These are phyloP conservation scores for Corythoichthys intestinalis DNA, from an alignment of 2,113 vertebrate genomes.

Conservation along the genomic window DNA sequence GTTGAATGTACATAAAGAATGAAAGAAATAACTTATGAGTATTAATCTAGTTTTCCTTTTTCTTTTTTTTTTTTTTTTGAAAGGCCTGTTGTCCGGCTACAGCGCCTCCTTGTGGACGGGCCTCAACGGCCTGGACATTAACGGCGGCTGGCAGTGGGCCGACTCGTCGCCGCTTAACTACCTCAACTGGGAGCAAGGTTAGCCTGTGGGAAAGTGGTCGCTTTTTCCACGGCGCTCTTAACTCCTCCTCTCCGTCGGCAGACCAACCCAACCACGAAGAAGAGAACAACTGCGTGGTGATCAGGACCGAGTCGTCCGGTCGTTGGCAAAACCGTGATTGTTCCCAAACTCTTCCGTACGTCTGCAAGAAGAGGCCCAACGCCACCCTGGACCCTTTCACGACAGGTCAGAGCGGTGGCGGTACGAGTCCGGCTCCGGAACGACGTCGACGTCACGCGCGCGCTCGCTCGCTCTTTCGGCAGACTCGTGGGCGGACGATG, in stretches of 20 bases:
- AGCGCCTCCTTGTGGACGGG: conserved; percentile 93
- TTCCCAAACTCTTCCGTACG: conserved; percentile 84
- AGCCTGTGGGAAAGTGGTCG: conserved; percentile 39
- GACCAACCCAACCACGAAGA: conserved; percentile 87
- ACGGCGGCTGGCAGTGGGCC: conserved; percentile 95
- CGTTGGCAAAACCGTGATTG: conserved; percentile 94
- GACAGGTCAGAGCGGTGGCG: conserved; percentile 60
- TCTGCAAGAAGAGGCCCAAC: conserved; percentile 93
- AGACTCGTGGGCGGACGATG: conserved; percentile 75
- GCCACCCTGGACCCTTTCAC: conserved; percentile 76
- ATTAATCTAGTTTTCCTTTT: too few species aligned
- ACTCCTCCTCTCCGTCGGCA: conserved; percentile 36
- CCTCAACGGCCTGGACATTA: conserved; percentile 91
- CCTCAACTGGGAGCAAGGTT: conserved; percentile 96
- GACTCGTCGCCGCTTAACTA: conserved; percentile 92
- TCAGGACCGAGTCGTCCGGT: conserved; percentile 86
- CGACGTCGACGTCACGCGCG: not conserved
- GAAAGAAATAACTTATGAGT: too few species aligned
- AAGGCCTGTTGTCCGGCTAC: conserved; percentile 88
- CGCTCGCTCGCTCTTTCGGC: conserved; percentile 25
- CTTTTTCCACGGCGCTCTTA: too few species aligned
- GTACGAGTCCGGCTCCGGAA: not conserved
- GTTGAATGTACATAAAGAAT: too few species aligned
- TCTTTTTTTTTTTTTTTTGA: conserved; percentile 7
- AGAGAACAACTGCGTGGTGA: conserved; percentile 90